Evolutionary conservation across 2,888 invertebrate species (phyloP).

Genomic region (Clostera curtula): DNA sequence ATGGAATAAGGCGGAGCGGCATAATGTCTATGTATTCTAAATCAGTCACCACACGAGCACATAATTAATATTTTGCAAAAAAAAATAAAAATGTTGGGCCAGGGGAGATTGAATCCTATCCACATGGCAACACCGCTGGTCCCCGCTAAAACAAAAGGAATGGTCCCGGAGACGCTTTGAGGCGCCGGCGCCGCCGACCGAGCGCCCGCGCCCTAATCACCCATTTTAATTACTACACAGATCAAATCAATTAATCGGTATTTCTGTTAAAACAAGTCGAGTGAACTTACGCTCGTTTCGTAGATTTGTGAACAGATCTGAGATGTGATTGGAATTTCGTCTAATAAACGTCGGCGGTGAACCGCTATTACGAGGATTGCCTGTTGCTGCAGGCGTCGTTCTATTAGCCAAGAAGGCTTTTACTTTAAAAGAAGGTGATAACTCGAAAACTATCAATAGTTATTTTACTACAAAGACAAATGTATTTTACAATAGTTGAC

Average conservation of each 20-base stretch:
- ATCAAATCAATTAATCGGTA: slow-evolving; percentile 75
- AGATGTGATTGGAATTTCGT: slow-evolving; percentile 45
- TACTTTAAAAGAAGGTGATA: slow-evolving; percentile 1
- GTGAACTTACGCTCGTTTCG: slow-evolving; percentile 48
- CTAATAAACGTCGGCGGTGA: slow-evolving; percentile 38
- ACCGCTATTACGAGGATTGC: slow-evolving; percentile 27
- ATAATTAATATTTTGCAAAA: too few relatives aligned
- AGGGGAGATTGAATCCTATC: too few relatives aligned
- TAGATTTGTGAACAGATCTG: slow-evolving; percentile 40
- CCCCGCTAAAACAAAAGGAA: slow-evolving; percentile 76
- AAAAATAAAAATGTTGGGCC: too few relatives aligned
- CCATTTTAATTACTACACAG: slow-evolving; percentile 75
- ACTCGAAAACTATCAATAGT: too few relatives aligned
- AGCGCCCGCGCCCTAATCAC: slow-evolving; percentile 71
- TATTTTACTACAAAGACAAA: too few relatives aligned
- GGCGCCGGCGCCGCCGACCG: slow-evolving; percentile 72
- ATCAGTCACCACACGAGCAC: too few relatives aligned
- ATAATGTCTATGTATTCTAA: too few relatives aligned
- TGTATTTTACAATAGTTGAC: too few relatives aligned
- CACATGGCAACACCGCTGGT: too few relatives aligned
- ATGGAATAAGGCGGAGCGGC: too few relatives aligned
- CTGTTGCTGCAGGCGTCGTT: slow-evolving; percentile 18
- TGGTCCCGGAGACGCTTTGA: slow-evolving; percentile 73
- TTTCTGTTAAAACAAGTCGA: slow-evolving; percentile 69
- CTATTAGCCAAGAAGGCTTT: slow-evolving; percentile 7